Evolutionary conservation across 2,888 invertebrate genomes (phyloP).

Genomic region (Pyrrhosoma nymphula): DNA sequence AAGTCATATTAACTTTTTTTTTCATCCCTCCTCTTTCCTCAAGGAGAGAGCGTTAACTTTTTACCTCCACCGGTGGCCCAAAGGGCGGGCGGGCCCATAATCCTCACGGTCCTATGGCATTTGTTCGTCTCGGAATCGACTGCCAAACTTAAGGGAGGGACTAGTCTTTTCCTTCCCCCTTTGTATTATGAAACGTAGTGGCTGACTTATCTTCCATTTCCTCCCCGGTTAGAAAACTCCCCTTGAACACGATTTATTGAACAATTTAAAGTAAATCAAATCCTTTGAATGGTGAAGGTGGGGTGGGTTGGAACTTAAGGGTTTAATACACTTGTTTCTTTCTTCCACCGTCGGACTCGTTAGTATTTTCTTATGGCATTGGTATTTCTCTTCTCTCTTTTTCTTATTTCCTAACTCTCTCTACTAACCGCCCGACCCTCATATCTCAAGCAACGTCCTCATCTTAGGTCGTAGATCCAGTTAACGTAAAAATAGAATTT

Average conservation of each 20-base stretch:
- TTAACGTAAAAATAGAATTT: too few relatives aligned
- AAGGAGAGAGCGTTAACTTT: background rate
- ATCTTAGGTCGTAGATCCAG: too few relatives aligned
- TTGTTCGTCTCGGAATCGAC: background rate
- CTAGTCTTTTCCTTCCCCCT: background rate
- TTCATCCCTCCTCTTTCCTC: background rate
- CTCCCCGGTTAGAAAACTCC: background rate
- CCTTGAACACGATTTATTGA: background rate
- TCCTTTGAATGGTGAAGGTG: background rate
- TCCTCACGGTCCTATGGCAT: background rate
- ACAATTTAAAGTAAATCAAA: background rate
- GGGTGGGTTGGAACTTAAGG: background rate
- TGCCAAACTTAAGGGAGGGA: background rate
- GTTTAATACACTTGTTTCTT: background rate
- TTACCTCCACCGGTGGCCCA: background rate
- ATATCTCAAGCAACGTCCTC: too few relatives aligned
- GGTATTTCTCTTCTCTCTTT: too few relatives aligned
- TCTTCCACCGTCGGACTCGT: background rate
- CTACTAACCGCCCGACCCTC: too few relatives aligned
- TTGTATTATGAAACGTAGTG: background rate
- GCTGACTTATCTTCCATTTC: background rate
- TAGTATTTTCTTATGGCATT: too few relatives aligned
- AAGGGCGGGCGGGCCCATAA: background rate
- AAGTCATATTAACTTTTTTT: conserved; percentile 7
- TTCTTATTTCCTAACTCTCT: too few relatives aligned